These are phyloP conservation scores for Lepus timidus DNA, from an alignment of 2,113 vertebrate genomes.

Conservation along the genomic window DNA sequence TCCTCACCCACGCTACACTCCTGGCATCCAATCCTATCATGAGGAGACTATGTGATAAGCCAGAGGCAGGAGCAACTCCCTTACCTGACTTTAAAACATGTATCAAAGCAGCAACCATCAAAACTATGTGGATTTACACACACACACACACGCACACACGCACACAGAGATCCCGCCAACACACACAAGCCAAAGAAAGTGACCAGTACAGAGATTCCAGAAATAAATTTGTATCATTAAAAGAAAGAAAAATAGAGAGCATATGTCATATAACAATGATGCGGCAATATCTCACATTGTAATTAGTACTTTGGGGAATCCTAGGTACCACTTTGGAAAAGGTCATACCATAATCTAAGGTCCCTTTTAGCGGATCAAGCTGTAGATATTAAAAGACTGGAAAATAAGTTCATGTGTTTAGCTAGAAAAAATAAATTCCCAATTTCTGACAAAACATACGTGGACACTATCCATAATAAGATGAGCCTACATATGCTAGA, in stretches of 20 bases:
- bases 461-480: background rate
- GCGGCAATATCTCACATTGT: background rate
- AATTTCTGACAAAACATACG: background rate
- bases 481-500: background rate
- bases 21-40: background rate
- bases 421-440: background rate
- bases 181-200: background rate
- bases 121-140: background rate
- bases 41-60: background rate
- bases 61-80: background rate
- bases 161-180: background rate
- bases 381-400: background rate
- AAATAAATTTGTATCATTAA: background rate
- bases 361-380: conserved; percentile 14
- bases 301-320: background rate
- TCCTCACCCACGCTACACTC: background rate
- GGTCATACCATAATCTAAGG: background rate
- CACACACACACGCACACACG: background rate
- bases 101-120: conserved; percentile 18
- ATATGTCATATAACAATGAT: background rate
- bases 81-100: conserved; percentile 12
- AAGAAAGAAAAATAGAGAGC: background rate
- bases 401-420: conserved; percentile 38
- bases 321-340: background rate
- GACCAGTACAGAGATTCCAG: background rate